phyloP scores from a whole-genome alignment of 2,113 vertebrate species.

The Syngnathus scovelli region DNA sequence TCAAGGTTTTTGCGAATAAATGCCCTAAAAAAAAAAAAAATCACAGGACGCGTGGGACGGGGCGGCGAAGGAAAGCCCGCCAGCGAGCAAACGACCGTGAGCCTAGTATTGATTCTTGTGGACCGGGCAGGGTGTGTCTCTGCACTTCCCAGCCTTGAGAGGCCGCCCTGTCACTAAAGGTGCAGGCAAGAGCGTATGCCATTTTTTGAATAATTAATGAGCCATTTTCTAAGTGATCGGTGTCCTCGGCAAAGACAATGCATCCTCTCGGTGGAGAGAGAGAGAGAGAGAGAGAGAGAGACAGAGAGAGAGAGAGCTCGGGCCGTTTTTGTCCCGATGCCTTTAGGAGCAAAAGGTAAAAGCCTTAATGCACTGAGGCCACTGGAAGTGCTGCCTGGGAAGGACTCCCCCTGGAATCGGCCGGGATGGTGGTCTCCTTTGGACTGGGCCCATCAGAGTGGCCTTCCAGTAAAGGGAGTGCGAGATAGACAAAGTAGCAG shows the following conservation, averaged over 20 bases:
- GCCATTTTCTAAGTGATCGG: conserved; percentile 69
- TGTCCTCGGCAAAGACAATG: conserved; percentile 71
- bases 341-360: conserved; percentile 72
- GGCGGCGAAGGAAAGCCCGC: conserved; percentile 4
- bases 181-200: conserved; percentile 64
- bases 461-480: conserved; percentile 64
- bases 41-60: neutral
- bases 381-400: conserved; percentile 69
- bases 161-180: conserved; percentile 68
- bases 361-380: conserved; percentile 73
- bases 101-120: conserved; percentile 59
- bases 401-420: conserved; percentile 66
- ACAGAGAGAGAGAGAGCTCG: conserved; percentile 58
- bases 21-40: conserved; percentile 19
- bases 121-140: conserved; percentile 57
- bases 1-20: conserved; percentile 56
- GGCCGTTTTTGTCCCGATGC: conserved; percentile 68
- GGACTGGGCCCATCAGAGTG: conserved; percentile 59
- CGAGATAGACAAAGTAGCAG: conserved; percentile 36
- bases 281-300: conserved; percentile 62
- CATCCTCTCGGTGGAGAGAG: conserved; percentile 60
- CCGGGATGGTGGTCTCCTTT: conserved; percentile 63
- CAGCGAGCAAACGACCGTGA: conserved; percentile 43
- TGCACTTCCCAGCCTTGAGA: conserved; percentile 65
- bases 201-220: conserved; percentile 71